Percentiles rank a stretch among this genome's conserved stretches.
Evolutionary conservation across 2,888 invertebrate genomes (phyloP).

Genomic region (Orgyia antiqua): DNA sequence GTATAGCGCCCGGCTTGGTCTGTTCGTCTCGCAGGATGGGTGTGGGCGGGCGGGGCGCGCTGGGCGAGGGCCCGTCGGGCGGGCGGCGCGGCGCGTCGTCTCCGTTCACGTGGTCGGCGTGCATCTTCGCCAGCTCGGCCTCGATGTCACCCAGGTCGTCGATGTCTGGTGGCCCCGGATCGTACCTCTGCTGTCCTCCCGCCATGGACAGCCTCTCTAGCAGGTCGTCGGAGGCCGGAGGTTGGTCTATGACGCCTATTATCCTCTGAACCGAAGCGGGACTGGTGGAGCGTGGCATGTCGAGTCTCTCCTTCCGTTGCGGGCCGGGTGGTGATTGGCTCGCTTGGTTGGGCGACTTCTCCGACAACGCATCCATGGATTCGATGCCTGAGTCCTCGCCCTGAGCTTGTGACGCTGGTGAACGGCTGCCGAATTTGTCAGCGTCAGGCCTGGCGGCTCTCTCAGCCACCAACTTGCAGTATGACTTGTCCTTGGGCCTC

Average conservation of each 20-base stretch:
- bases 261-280: conserved; percentile 69
- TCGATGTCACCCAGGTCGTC: conserved; percentile 82
- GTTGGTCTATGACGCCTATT: conserved; percentile 54
- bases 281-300: conserved; percentile 63
- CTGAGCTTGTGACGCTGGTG: conserved; percentile 76
- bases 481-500: conserved; percentile 73
- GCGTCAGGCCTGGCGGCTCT: conserved; percentile 44
- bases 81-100: conserved; percentile 43
- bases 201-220: conserved; percentile 46
- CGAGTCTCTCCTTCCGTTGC: conserved; percentile 60
- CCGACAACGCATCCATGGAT: conserved; percentile 95
- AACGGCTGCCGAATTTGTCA: conserved; percentile 61
- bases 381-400: conserved; percentile 95
- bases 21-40: conserved; percentile 14
- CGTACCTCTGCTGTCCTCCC: conserved; percentile 46
- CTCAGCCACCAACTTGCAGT: conserved; percentile 76
- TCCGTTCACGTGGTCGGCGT: conserved; percentile 62
- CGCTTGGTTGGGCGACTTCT: conserved; percentile 93
- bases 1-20: conserved; percentile 2
- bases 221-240: conserved; percentile 51
- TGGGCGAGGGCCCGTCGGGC: conserved; percentile 15
- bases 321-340: conserved; percentile 82
- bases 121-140: conserved; percentile 84
- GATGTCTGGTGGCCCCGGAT: conserved; percentile 58
- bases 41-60: conserved; percentile 11